Conservation (phyloP, 1,140 invertebrate species). For the Drosophila melanica region DNA sequence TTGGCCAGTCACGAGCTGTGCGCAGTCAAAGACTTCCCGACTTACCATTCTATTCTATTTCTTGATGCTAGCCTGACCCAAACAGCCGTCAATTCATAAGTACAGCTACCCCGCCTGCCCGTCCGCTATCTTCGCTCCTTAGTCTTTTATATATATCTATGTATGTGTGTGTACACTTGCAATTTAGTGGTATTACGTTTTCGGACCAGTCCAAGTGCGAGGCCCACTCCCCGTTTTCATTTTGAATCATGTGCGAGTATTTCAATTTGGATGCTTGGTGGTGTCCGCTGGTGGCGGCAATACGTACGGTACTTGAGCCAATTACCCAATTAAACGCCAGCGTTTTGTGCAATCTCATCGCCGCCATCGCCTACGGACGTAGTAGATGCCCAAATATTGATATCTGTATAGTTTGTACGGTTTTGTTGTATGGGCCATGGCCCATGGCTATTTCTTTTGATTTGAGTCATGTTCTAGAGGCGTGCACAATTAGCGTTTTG, state of each 20-base stretch:
- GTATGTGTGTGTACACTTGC: constrained; percentile 61
- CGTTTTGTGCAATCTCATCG: constrained; percentile 80
- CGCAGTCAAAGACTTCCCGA: constrained; percentile 43
- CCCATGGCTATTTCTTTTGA: constrained; percentile 66
- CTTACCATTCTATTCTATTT: constrained; percentile 62
- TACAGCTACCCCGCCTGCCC: constrained; percentile 11
- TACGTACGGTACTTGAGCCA: constrained; percentile 82
- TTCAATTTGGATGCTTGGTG: constrained; percentile 68
- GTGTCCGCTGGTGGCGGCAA: constrained; percentile 49
- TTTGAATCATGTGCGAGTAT: constrained; percentile 67
- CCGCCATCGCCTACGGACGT: constrained; percentile 51
- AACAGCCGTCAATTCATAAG: constrained; percentile 72
- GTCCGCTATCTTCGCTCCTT: not conserved
- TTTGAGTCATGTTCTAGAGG: constrained; percentile 80
- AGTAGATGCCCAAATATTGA: constrained; percentile 77
- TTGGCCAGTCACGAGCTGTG: constrained; percentile 72
- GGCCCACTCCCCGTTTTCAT: constrained; percentile 26
- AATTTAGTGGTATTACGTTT: constrained; percentile 65
- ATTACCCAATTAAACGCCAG: constrained; percentile 82
- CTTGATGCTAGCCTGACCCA: constrained; percentile 37
- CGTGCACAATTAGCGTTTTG: constrained; percentile 81
- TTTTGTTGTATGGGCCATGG: constrained; percentile 44
- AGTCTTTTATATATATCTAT: too few relatives aligned
- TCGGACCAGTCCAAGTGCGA: constrained; percentile 5
- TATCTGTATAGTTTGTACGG: constrained; percentile 42